Base-by-base conservation (phyloP, 2,113 vertebrate genomes). In the Tichodroma muraria region DNA sequence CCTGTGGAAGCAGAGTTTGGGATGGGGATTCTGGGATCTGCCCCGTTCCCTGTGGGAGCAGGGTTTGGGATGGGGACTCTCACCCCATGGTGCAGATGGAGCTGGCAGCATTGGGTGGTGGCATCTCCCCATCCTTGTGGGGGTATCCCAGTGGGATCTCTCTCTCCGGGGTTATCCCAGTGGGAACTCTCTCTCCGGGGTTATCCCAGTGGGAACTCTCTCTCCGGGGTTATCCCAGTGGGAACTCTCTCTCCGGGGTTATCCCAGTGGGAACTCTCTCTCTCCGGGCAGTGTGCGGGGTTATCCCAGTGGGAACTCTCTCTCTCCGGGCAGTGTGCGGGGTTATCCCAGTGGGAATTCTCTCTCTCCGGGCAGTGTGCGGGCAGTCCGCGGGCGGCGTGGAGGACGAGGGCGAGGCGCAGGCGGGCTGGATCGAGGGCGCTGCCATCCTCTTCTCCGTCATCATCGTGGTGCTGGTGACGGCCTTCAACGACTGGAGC, bases 401-500 rank as follows among this genome's bases (percentile, higher is more conserved):
- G 25, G 99, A 99, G 72, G 99, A 99, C 11, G 98, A 99, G 80
- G 98, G 98, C 1, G 99, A 99, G 94, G 57, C 98, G 1, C 98
- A 99, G 96, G 98, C 99, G 0, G 99, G 99, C 85, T 99, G 99
- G 99, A 99, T 99, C 7, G 99, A 99, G 94, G 99, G 99, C 0
- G 99, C 99, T 0, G 99, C 99, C 89, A 99, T 99, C 96, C 92
- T 99, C 13, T 99, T 99, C 90, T 99, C 99, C 0, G 99, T 99
- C 83, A 98, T 99, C 95, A 99, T 99, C 2, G 99, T 99, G 93
- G 99, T 99, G 54, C 97, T 99, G 78, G 99, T 99, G 94, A 99
- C 99, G 0, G 99, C 99, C 37, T 99, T 99, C 96, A 99, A 99
- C 6, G 99, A 99, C 47, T 99, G 99, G 99, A 99, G 99, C 96